Evolutionary conservation across 2,888 invertebrate species (phyloP), one percentile per base, ranked within the genome.

Genomic region (Anagyrus pseudococci): DNA sequence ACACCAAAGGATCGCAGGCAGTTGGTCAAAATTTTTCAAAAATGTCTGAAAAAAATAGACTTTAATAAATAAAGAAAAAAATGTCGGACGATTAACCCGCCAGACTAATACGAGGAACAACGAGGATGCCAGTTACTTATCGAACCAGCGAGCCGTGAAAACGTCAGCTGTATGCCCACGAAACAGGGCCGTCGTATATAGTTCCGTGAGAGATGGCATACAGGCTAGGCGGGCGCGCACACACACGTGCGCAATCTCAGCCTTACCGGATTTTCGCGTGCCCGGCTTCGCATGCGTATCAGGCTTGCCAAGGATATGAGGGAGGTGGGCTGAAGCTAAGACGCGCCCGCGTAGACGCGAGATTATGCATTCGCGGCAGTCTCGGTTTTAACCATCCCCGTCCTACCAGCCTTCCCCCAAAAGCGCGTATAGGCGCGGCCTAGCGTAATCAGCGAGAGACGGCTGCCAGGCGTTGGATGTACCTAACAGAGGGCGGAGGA

Each of bases 331-430:
- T 19, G 50, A 50, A 47, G 22, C 44, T 19, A 58, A 50, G 58
- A 58, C 37, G 47, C 54, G 6, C 22, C 25, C 7, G 15, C n/a
- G n/a, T n/a, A n/a, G n/a, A n/a, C 10, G 17, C 48, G 26, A 26
- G 55, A 55, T 59, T 49, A 54, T 63, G 63, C 58, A 63, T 58
- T 55, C 50, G 52, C 50, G 20, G 15, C 46, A 25, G 57, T 13
- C 48, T 58, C 58, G 46, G 55, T 63, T 58, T 55, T 44, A 58
- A 46, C 8, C 58, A 43, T 23, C 19, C 52, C 44, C 54, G 48
- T 37, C 37, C 22, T 33, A 25, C 23, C 25, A 25, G 47, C 37
- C 46, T 46, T 56, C 56, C 33, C 33, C 2, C 33, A 8, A 15
- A 15, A 47, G 47, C 56, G 40, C 47, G 13, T 44, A 17, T 25